A percentile compares a stretch with the other conserved stretches of the same genome.
Evolutionary conservation across 23 tunicate genomes (phyloP).

Genomic region (Trididemnum miniatum): DNA sequence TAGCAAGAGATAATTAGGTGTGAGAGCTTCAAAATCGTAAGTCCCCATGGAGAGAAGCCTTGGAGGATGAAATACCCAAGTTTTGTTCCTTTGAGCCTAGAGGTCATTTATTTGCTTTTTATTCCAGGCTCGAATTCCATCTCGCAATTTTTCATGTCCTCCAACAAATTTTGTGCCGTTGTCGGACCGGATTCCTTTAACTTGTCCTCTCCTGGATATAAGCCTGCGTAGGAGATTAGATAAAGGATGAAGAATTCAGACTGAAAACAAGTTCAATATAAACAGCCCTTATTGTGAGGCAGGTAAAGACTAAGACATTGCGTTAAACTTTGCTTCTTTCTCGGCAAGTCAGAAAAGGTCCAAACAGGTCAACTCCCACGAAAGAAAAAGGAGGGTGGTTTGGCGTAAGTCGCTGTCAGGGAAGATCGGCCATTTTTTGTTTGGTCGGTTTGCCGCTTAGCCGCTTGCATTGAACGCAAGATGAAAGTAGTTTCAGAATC

Average conservation of each 20-base stretch:
- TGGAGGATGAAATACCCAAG: too few species aligned
- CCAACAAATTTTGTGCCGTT: too few species aligned
- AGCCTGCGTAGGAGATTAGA: neutral
- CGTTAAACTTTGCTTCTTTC: neutral
- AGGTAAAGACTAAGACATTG: neutral
- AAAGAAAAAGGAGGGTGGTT: neutral
- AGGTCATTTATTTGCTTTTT: too few species aligned
- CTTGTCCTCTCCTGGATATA: neutral
- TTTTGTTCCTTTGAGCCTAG: too few species aligned
- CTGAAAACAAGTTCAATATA: neutral
- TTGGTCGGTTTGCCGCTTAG: neutral
- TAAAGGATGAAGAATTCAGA: neutral
- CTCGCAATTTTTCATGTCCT: too few species aligned
- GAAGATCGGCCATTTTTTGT: neutral
- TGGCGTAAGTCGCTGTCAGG: neutral
- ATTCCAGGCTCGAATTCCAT: too few species aligned
- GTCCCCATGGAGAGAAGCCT: too few species aligned
- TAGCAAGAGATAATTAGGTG: too few species aligned
- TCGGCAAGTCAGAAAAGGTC: neutral
- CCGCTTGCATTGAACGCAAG: neutral
- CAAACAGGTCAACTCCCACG: neutral
- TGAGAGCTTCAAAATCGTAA: too few species aligned
- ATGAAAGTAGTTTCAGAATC: neutral
- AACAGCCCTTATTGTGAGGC: neutral
- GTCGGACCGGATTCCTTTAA: too few species aligned